These are phyloP conservation scores for Xylophagus ater DNA, from an alignment of 2,888 invertebrate species.

Conservation along the genomic window DNA sequence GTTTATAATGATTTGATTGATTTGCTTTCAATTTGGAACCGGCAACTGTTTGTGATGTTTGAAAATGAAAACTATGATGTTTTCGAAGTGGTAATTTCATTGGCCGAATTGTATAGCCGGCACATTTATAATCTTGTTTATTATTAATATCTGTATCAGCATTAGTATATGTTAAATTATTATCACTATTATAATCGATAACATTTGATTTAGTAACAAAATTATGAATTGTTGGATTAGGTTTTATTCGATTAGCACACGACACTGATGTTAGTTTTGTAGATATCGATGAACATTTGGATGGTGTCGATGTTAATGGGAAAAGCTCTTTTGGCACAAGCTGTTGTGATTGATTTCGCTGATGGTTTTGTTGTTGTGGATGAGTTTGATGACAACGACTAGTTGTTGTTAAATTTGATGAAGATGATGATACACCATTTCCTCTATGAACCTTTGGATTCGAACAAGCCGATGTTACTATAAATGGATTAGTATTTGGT, in stretches of 20 bases:
- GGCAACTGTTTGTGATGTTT: conserved; percentile 33
- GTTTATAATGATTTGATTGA: conserved; percentile 12
- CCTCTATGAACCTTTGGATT: conserved; percentile 17
- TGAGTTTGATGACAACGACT: conserved; percentile 23
- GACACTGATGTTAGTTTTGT: conserved; percentile 1
- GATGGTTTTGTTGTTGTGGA: conserved; percentile 14
- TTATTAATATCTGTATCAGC: background rate
- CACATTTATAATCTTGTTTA: conserved; percentile 8
- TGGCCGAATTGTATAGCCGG: conserved; percentile 25
- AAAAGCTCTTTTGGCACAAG: conserved; percentile 24
- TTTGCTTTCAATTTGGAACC: conserved; percentile 22
- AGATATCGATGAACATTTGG: conserved; percentile 4
- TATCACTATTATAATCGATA: conserved; percentile 15
- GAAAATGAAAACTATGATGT: conserved; percentile 40
- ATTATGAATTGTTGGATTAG: too few relatives aligned
- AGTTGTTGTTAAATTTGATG: conserved; percentile 18
- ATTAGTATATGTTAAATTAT: conserved; percentile 8
- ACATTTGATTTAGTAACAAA: background rate
- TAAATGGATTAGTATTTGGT: conserved; percentile 35
- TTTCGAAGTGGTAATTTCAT: conserved; percentile 36
- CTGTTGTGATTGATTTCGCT: conserved; percentile 28
- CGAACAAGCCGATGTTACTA: conserved; percentile 29
- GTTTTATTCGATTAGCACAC: background rate
- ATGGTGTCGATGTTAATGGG: conserved; percentile 22
- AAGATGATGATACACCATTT: conserved; percentile 14